Evolutionary conservation across 2,113 vertebrate genomes (phyloP), one percentile per base, ranked within the genome.

Genomic region (Hucho hucho): DNA sequence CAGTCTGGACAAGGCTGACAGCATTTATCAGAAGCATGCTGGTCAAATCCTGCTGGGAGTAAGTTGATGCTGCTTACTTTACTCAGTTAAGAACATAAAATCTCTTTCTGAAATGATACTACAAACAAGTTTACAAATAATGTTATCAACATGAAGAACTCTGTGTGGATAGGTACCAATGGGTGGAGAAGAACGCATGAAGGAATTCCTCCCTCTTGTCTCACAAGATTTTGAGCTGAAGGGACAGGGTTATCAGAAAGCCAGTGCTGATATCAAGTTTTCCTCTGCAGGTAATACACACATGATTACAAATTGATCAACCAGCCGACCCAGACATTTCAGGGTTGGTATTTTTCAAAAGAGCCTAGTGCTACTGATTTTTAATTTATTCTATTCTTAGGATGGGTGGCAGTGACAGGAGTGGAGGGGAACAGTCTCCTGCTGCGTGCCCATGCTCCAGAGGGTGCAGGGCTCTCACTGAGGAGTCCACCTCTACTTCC

Each of bases 321-420:
- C 25, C 49, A 18, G 49, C 49, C 3, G 14, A 61, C 1, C 4
- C 61, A 18, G 4, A 18, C 12, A 13, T 64, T 64, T 14, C 16
- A 64, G 49, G 49, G 49, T 18, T 18, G 49, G 49, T 53, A 18
- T 64, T 63, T 25, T 26, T 4, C 22, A 64, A 64, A 61, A 61
- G 3, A 24, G 25, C 6, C 16, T 29, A 4, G 25, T 68, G 26
- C 4, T n/a, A 7, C 32, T 20, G 1, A 9, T 18, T 5, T 1
- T 56, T 13, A 13, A 46, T 25, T 13, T 1, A 18, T 75, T 22
- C 4, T 12, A 58, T 37, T 4, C 26, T 20, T 81, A 99, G 97
- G 97, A 6, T 99, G 97, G 97, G 94, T 98, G 79, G 92, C 96
- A 2, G 93, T 98, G 79, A 98, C 97, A 0, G 94, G 94, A 43